Percentiles rank a stretch among this genome's conserved stretches.
phyloP scores from a whole-genome alignment of 1,140 invertebrate genomes.

The Zaprionus taronus region DNA sequence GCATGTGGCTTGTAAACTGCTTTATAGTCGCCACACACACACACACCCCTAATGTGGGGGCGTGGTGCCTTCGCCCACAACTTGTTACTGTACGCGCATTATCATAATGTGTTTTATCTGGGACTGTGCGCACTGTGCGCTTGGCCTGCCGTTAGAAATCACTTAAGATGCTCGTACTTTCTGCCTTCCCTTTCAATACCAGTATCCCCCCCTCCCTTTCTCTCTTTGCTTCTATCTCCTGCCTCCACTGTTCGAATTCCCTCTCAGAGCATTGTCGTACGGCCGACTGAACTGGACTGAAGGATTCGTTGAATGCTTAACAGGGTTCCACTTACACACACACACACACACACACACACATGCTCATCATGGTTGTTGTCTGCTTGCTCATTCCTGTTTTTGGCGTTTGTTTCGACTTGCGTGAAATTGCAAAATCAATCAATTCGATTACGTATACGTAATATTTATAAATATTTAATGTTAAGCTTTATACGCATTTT shows the following conservation, averaged over 20 bases:
- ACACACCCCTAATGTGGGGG: constrained; percentile 32
- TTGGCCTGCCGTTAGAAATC: constrained; percentile 55
- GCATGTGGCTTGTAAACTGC: constrained; percentile 38
- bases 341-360: neutral
- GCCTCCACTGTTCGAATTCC: neutral
- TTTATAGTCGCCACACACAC: constrained; percentile 2
- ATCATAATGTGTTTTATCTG: constrained; percentile 75
- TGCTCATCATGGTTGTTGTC: neutral
- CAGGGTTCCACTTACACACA: constrained; percentile 2
- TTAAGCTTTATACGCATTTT: constrained; percentile 62
- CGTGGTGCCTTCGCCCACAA: constrained; percentile 36
- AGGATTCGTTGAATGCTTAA: constrained; percentile 4
- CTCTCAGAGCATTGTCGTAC: neutral
- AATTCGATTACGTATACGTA: constrained; percentile 79
- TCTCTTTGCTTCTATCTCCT: neutral
- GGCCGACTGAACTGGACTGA: constrained; percentile 8
- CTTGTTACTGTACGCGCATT: constrained; percentile 69
- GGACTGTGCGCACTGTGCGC: constrained; percentile 11
- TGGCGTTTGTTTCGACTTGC: constrained; percentile 63
- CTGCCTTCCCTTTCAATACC: neutral
- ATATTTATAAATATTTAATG: constrained; percentile 79
- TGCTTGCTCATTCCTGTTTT: constrained; percentile 17
- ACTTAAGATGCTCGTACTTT: constrained; percentile 51
- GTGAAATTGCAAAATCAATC: constrained; percentile 79
- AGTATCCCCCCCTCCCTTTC: neutral